phyloP scores from a whole-genome alignment of 2,888 invertebrate species.

The Pammene fasciana region DNA sequence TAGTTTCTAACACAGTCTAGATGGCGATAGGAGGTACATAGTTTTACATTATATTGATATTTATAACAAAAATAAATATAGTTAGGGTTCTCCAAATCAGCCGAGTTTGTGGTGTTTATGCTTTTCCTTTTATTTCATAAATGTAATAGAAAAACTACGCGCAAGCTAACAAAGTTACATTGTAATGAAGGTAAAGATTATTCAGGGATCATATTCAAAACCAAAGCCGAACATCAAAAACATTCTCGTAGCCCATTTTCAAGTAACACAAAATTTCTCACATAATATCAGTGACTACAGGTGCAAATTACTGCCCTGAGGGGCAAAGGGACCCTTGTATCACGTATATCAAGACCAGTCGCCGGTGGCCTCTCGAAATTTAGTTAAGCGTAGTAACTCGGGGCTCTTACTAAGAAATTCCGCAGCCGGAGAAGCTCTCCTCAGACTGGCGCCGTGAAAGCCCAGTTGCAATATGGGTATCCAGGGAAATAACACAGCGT shows the following conservation, averaged over 20 bases:
- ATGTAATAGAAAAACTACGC: constrained; percentile 1
- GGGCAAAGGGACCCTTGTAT: constrained; percentile 69
- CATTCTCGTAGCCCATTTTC: constrained; percentile 54
- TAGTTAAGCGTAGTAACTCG: constrained; percentile 43
- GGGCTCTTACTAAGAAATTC: constrained; percentile 45
- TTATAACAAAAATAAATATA: too few species aligned
- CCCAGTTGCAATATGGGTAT: constrained; percentile 69
- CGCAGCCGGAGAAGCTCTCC: constrained; percentile 57
- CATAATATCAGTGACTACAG: constrained; percentile 76
- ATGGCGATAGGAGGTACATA: too few species aligned
- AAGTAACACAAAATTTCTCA: constrained; percentile 72
- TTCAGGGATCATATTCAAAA: constrained; percentile 45
- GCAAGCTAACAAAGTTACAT: constrained; percentile 24
- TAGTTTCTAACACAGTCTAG: too few species aligned
- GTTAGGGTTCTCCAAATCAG: too few species aligned
- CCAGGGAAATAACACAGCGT: constrained; percentile 74
- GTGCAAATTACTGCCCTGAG: constrained; percentile 75
- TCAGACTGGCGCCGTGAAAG: constrained; percentile 58
- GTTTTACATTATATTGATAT: too few species aligned
- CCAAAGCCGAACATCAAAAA: constrained; percentile 49
- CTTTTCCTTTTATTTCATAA: too few species aligned
- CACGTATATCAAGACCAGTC: constrained; percentile 61
- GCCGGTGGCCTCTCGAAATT: constrained; percentile 58
- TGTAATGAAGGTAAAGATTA: constrained; percentile 38
- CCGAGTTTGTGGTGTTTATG: too few species aligned